Percentiles rank a stretch among this genome's conserved stretches.
These are phyloP conservation scores for Steinernema feltiae DNA, from an alignment of 1,140 invertebrate genomes.

Conservation along the genomic window DNA sequence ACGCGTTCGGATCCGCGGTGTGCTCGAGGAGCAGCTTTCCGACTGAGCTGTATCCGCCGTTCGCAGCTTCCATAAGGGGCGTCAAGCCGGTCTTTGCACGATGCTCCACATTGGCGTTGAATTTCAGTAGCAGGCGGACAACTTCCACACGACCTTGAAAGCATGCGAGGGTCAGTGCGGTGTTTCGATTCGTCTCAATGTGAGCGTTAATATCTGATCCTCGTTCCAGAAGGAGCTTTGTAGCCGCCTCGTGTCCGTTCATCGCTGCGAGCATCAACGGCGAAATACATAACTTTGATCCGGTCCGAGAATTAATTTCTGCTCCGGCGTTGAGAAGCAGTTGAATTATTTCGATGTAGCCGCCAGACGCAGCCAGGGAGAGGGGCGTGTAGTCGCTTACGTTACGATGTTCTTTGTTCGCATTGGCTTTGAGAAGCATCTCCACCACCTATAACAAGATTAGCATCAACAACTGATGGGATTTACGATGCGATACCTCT, in stretches of 20 bases:
- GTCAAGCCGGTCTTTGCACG: conserved; percentile 96
- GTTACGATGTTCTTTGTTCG: conserved; percentile 98
- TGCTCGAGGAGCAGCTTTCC: conserved; percentile 88
- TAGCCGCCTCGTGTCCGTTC: conserved; percentile 98
- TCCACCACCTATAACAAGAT: conserved; percentile 71
- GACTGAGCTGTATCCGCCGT: conserved; percentile 96
- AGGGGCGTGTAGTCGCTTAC: conserved; percentile 98
- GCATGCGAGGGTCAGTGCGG: conserved; percentile 93
- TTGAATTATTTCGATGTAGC: conserved; percentile 97
- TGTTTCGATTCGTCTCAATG: conserved; percentile 98
- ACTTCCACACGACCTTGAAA: conserved; percentile 98
- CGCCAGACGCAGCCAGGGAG: conserved; percentile 90
- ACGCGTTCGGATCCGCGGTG: conserved; percentile 95
- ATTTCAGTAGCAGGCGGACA: conserved; percentile 84
- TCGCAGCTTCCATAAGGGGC: conserved; percentile 97
- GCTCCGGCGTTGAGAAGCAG: conserved; percentile 82
- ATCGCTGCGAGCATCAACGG: conserved; percentile 98
- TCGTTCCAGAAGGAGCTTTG: conserved; percentile 88
- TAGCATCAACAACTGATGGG: conserved; percentile 23
- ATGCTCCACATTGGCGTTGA: conserved; percentile 97
- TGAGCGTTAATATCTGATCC: conserved; percentile 99
- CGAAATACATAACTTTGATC: conserved; percentile 76
- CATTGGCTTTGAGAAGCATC: conserved; percentile 74
- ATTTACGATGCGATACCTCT: conserved; percentile 62
- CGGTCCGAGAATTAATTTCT: conserved; percentile 82